Evolutionary conservation across 2,888 invertebrate genomes (phyloP), one percentile per base, ranked within the genome.

Genomic region (Halocaridina rubra): DNA sequence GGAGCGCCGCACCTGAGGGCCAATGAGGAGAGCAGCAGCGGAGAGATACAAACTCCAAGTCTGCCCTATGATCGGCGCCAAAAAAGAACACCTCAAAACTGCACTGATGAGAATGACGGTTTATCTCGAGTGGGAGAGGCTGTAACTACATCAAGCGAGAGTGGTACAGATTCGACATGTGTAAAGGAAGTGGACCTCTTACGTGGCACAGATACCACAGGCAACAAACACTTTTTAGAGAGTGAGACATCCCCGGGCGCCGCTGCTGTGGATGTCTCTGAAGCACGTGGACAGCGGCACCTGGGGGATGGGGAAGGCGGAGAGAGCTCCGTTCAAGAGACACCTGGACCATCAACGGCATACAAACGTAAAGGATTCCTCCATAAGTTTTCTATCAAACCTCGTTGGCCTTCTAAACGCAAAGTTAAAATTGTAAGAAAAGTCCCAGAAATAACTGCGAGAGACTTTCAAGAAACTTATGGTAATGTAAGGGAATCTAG

Each of bases 391-490:
- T 87, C 89, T 30, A 82, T 89, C 27, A 86, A 88, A 32, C 88
- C 89, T 2, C 76, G 88, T 16, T 90, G 90, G 90, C 89, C 89
- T 16, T 89, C 89, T 7, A 89, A 89, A 84, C 87, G 88, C 13
- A 88, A 89, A 32, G 84, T 88, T 19, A 87, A 88, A n/a, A 29
- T 84, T 57, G 71, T 75, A 29, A 71, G 86, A n/a, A 82, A 78
- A 71, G 80, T 82, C 16, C 80, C 87, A 30, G 89, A 89, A 85
- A 88, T 89, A 64, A 89, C 88, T 39, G 88, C 89, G 16, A 88
- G 89, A 59, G 89, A 89, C 74, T 89, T 89, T 80, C 86, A 89
- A 46, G 89, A 89, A 84, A 89, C 89, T n/a, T 89, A 89, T 77
- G 64, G 82, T 29, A 80, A 76, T 64, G 74, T 75, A 16, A 53